Evolutionary conservation across 1,140 invertebrate species (phyloP), one percentile per base, ranked within the genome.

Genomic region (Heliconius congener): DNA sequence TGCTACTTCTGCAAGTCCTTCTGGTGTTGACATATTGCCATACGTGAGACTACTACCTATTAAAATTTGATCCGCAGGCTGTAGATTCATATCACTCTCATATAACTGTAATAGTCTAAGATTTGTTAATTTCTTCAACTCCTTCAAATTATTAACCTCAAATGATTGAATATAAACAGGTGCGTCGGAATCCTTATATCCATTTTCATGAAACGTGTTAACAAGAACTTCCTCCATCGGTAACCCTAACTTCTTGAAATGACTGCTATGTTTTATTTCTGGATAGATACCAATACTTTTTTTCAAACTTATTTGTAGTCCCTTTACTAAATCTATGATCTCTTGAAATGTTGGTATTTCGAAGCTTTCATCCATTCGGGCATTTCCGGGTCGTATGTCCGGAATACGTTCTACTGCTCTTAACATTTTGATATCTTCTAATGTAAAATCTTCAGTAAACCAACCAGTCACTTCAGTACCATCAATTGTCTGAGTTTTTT

Each of bases 381-480:
- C 88, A 73, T 94, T 94, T 1, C 93, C 93, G 1, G 93, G 91
- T 82, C 93, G 85, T 66, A 86, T 88, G 11, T 78, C 74, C 2
- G 93, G 92, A n/a, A 94, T 93, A 37, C 93, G 86, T 88, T 94
- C 93, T 46, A 92, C 86, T n/a, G 91, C 84, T 78, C 86, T 88
- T 50, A 94, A 83, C 1, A 89, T 90, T 85, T 94, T 94, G 19
- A 94, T 85, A 86, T 94, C 93, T 42, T 81, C 85, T 19, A 94
- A 86, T 18, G 93, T 93, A 73, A 94, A 94, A 77, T 94, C 93
- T 91, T 94, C 93, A 39, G 90, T 91, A 72, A 94, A 94, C 93
- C 93, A 94, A 8, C 92, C 93, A 78, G 81, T 90, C 18, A 92
- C 60, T 78, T 85, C 75, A 3, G 72, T 79, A 27, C 91, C 90